Percentiles rank a stretch among this genome's conserved stretches.
phyloP scores from a whole-genome alignment of 1,140 invertebrate species.

The Drosophila asahinai region DNA sequence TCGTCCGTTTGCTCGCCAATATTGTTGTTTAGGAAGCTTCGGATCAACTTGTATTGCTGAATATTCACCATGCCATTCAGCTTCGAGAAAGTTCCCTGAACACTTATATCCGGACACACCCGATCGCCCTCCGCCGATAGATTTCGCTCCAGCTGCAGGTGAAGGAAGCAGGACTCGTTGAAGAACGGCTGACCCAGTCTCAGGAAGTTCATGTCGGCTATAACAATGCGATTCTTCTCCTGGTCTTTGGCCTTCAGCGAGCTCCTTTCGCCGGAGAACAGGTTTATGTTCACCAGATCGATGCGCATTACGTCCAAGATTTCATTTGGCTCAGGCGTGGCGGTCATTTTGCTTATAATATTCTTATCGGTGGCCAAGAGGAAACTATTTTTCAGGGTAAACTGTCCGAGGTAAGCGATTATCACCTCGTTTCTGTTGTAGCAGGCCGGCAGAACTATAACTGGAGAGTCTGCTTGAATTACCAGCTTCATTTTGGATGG shows the following conservation, averaged over 20 bases:
- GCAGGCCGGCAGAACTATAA: slow-evolving; percentile 94
- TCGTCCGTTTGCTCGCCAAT: slow-evolving; percentile 95
- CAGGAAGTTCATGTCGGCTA: slow-evolving; percentile 72
- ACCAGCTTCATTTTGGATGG: slow-evolving; percentile 75
- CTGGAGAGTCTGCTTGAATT: slow-evolving; percentile 89
- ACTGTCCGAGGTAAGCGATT: slow-evolving; percentile 92
- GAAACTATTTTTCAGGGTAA: slow-evolving; percentile 92
- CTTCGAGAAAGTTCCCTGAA: slow-evolving; percentile 94
- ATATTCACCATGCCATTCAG: slow-evolving; percentile 93
- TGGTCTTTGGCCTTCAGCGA: slow-evolving; percentile 57
- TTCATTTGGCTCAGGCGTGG: slow-evolving; percentile 74
- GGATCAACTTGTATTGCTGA: slow-evolving; percentile 94
- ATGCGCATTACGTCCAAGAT: slow-evolving; percentile 92
- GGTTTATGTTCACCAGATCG: slow-evolving; percentile 92
- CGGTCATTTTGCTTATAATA: slow-evolving; percentile 86
- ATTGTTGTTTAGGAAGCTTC: slow-evolving; percentile 95
- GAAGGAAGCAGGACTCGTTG: slow-evolving; percentile 92
- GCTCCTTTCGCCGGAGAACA: slow-evolving; percentile 88
- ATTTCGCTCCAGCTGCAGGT: slow-evolving; percentile 93
- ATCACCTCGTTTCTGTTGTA: slow-evolving; percentile 92
- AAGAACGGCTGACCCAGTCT: slow-evolving; percentile 89
- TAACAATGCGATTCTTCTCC: slow-evolving; percentile 55
- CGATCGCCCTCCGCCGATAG: slow-evolving; percentile 86
- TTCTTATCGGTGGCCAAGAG: slow-evolving; percentile 86
- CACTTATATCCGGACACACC: slow-evolving; percentile 93